Evolutionary conservation across 2,888 invertebrate genomes (phyloP), one percentile per base, ranked within the genome.

Genomic region (Piscicola geometra): DNA sequence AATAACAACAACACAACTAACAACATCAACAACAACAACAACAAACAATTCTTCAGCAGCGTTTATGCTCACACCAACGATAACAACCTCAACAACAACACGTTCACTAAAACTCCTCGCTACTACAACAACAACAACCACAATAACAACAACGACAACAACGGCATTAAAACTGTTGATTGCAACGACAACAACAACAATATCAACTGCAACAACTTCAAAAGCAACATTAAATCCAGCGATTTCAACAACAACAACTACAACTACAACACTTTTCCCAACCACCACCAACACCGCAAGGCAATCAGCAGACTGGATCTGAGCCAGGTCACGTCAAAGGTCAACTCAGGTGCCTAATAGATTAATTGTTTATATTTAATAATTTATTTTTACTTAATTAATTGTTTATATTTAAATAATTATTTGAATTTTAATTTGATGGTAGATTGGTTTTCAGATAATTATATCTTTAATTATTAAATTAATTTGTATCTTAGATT

Each of bases 331-430:
- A 84, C 85, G n/a, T 84, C 86, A 15, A 86, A 84, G 81, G 83
- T 86, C 15, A 84, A 86, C 79, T 85, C 86, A 80, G 86, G 86
- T 86, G n/a, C n/a, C n/a, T n/a, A n/a, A n/a, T n/a, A n/a, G n/a
- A n/a, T n/a, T n/a, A n/a, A n/a, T n/a, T n/a, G n/a, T n/a, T n/a
- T n/a, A n/a, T n/a, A n/a, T n/a, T n/a, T n/a, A n/a, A n/a, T n/a
- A n/a, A n/a, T n/a, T n/a, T n/a, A n/a, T n/a, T n/a, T n/a, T n/a
- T n/a, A n/a, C n/a, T n/a, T n/a, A n/a, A n/a, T n/a, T n/a, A n/a
- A n/a, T n/a, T n/a, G n/a, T n/a, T n/a, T n/a, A n/a, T n/a, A n/a
- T n/a, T n/a, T n/a, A n/a, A n/a, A n/a, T n/a, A n/a, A n/a, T n/a
- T n/a, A n/a, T n/a, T n/a, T n/a, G n/a, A n/a, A n/a, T n/a, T n/a